phyloP scores from a whole-genome alignment of 2,797 vertebrate genomes.

The Clarias pachynema region DNA sequence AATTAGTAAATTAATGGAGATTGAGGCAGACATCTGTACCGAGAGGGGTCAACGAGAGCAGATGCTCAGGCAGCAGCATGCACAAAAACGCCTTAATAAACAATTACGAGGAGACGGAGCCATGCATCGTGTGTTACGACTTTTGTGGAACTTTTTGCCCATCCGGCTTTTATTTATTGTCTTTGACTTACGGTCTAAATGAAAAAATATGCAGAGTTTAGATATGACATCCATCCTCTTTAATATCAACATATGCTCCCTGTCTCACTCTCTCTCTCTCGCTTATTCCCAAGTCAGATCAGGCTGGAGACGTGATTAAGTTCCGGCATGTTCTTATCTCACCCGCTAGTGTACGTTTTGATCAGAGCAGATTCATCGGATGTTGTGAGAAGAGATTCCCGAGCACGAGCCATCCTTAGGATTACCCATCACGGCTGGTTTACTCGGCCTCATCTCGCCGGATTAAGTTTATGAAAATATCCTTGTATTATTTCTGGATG shows the following conservation, averaged over 20 bases:
- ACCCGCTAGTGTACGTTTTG: constrained; percentile 46
- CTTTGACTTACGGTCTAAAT: constrained; percentile 13
- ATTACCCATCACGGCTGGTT: constrained; percentile 74
- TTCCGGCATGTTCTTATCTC: constrained; percentile 41
- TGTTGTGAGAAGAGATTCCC: constrained; percentile 61
- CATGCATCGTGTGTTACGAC: neutral
- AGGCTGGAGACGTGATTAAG: constrained; percentile 52
- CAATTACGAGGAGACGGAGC: constrained; percentile 29
- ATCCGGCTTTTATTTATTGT: constrained; percentile 16
- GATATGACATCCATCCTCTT: constrained; percentile 5
- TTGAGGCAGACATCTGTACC: constrained; percentile 59
- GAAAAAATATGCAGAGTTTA: constrained; percentile 7
- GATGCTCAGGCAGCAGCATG: constrained; percentile 61
- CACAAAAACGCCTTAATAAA: constrained; percentile 56
- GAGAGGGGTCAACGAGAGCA: constrained; percentile 46
- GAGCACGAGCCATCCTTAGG: constrained; percentile 72
- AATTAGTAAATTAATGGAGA: constrained; percentile 84
- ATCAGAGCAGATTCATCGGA: constrained; percentile 37
- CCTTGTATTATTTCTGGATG: constrained; percentile 79
- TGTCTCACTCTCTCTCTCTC: neutral
- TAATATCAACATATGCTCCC: constrained; percentile 19
- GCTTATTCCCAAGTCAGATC: neutral
- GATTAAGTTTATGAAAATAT: constrained; percentile 82
- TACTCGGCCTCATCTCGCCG: constrained; percentile 70
- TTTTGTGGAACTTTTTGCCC: constrained; percentile 20